Percentiles rank a stretch among this genome's conserved stretches.
These are phyloP conservation scores for Morone saxatilis DNA, from an alignment of 2,113 vertebrate genomes.

Conservation along the genomic window DNA sequence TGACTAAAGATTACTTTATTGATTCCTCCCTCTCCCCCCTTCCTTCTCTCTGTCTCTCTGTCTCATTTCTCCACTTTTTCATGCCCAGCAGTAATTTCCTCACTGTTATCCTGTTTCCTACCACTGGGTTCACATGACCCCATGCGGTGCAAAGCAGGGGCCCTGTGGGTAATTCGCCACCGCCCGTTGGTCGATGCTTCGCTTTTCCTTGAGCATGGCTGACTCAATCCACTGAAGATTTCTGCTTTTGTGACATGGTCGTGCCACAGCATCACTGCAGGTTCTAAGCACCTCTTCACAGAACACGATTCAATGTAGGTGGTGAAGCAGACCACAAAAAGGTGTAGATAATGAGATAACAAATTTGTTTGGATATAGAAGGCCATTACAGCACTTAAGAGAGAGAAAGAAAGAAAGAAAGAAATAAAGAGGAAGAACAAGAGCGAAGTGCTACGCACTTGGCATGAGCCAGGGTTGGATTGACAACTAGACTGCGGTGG, in stretches of 20 bases:
- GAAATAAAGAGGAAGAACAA: background rate
- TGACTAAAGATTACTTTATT: conserved; percentile 81
- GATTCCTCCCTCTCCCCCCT: conserved; percentile 50
- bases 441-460: background rate
- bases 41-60: conserved; percentile 6
- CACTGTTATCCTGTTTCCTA: conserved; percentile 47
- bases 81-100: conserved; percentile 57
- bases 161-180: conserved; percentile 46
- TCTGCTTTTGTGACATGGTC: background rate
- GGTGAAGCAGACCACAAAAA: background rate
- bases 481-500: conserved; percentile 29
- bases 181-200: conserved; percentile 20
- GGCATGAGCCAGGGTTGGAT: conserved; percentile 17
- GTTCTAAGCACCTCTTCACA: background rate
- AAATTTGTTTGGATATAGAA: conserved; percentile 22
- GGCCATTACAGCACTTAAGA: conserved; percentile 3
- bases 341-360: conserved; percentile 10
- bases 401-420: conserved; percentile 6
- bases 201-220: conserved; percentile 12
- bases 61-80: conserved; percentile 56
- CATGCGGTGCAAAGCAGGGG: conserved; percentile 45
- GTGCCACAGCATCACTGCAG: background rate
- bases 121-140: conserved; percentile 45
- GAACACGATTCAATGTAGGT: background rate
- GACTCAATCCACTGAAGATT: conserved; percentile 1